Evolutionary conservation across 2,113 vertebrate genomes (phyloP).

Genomic region (Ascaphus truei): DNA sequence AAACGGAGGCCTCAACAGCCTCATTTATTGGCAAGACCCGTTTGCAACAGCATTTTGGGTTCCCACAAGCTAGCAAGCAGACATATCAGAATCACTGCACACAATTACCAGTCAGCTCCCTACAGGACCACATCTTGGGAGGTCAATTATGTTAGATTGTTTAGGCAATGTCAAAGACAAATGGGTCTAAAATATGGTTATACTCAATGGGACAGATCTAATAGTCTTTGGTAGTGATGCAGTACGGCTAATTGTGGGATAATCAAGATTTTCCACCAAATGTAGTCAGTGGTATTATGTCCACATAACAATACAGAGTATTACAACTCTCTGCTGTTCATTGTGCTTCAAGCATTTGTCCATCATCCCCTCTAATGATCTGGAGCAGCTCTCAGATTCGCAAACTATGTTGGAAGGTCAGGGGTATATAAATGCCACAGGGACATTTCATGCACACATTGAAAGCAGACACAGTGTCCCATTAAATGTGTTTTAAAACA

Average conservation of each 20-base stretch:
- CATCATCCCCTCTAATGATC: background rate
- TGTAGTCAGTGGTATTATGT: background rate
- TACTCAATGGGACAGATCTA: background rate
- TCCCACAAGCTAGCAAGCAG: background rate
- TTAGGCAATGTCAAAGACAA: background rate
- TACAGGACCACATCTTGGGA: background rate
- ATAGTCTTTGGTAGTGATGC: background rate
- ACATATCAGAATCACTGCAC: background rate
- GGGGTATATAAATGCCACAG: no score
- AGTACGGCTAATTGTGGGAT: background rate
- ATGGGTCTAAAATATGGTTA: background rate
- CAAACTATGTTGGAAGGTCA: no score
- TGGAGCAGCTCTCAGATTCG: no score
- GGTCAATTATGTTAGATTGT: constrained; percentile 7
- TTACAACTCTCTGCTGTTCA: background rate
- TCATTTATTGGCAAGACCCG: background rate
- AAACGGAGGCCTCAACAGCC: background rate
- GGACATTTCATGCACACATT: no score
- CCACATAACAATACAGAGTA: no score
- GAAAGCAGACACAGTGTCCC: no score
- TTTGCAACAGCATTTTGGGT: background rate
- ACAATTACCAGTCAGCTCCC: background rate
- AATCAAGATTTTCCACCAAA: background rate
- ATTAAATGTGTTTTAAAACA: no score
- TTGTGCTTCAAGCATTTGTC: background rate